These are phyloP conservation scores for Pagrus major DNA, from an alignment of 2,113 vertebrate species.

Conservation along the genomic window DNA sequence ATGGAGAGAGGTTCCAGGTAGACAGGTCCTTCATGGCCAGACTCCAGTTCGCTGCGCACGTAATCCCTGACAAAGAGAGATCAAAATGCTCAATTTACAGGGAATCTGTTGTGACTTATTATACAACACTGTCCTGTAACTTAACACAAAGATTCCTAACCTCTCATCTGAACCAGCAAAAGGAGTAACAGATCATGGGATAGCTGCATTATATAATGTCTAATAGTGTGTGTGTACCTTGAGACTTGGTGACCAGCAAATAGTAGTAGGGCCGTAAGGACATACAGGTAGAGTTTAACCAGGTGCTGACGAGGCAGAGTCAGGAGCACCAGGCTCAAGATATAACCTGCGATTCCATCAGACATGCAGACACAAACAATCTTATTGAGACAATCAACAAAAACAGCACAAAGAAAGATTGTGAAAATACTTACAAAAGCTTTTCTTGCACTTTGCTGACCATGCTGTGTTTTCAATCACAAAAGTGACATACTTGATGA, in stretches of 20 bases:
- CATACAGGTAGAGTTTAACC: conserved; percentile 96
- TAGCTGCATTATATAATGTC: neutral
- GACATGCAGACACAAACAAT: conserved; percentile 6
- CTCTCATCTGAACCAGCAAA: neutral
- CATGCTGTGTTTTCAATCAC: neutral
- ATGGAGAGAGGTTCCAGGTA: conserved; percentile 96
- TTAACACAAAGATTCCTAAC: neutral
- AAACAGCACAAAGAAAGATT: neutral
- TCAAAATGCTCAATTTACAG: conserved; percentile 34
- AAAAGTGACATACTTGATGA: neutral
- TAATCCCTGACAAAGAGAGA: conserved; percentile 89
- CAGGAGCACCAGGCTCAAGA: conserved; percentile 95
- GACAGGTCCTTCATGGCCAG: conserved; percentile 94
- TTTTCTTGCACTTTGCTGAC: neutral
- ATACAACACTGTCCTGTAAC: neutral
- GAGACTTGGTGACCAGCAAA: conserved; percentile 98
- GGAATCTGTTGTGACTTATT: neutral
- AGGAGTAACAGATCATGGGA: neutral
- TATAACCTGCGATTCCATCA: conserved; percentile 87
- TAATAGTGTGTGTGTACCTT: conserved; percentile 82
- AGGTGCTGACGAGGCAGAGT: conserved; percentile 97
- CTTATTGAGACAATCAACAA: neutral
- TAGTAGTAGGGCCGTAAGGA: conserved; percentile 94
- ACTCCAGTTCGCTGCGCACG: conserved; percentile 95
- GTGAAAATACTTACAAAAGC: neutral